Conservation (phyloP, 2,113 vertebrate genomes). For the Stomatorhinus ivindoensis region DNA sequence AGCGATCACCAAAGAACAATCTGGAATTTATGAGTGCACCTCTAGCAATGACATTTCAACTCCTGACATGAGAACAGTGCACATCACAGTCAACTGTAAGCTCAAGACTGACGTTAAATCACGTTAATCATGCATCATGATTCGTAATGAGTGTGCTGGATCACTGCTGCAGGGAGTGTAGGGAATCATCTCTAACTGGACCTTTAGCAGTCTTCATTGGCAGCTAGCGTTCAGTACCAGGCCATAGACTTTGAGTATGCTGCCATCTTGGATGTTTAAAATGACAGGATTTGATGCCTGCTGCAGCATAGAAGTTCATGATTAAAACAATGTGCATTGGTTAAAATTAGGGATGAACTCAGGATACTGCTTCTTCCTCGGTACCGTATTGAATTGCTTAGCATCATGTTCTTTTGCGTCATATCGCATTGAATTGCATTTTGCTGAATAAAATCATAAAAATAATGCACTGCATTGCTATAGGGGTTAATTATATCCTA, state of each 20-base stretch:
- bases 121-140: not conserved
- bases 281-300: not conserved
- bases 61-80: slow-evolving; percentile 77
- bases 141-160: too few relatives aligned
- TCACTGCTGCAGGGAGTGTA: not conserved
- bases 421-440: not conserved
- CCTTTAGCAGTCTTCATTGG: not conserved
- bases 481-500: not conserved
- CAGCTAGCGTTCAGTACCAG: not conserved
- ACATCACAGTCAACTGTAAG: slow-evolving; percentile 94
- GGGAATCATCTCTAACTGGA: not conserved
- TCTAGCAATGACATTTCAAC: slow-evolving; percentile 81
- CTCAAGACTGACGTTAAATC: not conserved
- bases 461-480: not conserved
- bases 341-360: not conserved
- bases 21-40: slow-evolving; percentile 89
- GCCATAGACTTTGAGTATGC: not conserved
- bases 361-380: not conserved
- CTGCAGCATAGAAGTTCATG: not conserved
- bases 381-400: not conserved
- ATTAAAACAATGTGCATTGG: not conserved
- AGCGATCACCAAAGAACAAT: slow-evolving; percentile 85
- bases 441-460: not conserved
- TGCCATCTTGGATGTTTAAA: not conserved
- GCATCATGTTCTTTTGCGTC: not conserved